Conservation (phyloP, 2,888 invertebrate species). For the Aromia moschata region DNA sequence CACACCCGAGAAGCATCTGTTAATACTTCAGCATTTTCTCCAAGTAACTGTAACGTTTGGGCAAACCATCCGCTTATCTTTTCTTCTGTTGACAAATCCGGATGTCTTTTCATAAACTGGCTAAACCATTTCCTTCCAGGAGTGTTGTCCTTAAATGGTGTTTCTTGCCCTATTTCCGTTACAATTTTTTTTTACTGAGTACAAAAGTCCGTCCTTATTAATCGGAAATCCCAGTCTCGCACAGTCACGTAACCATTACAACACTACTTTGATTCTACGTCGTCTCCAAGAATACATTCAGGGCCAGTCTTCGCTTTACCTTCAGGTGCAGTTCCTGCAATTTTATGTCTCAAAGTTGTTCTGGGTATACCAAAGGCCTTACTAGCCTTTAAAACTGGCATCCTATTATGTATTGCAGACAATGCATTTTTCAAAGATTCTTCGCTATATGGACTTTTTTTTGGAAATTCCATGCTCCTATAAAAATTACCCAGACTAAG, state of each 20-base stretch:
- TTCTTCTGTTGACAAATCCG: not conserved
- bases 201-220: not conserved
- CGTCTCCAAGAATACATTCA: not conserved
- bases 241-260: slow-evolving; percentile 19
- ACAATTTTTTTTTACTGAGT: not conserved
- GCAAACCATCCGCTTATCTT: not conserved
- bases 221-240: not conserved
- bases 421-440: not conserved
- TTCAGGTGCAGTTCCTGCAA: not conserved
- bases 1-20: not conserved
- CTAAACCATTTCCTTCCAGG: slow-evolving; percentile 1
- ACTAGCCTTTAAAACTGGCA: slow-evolving; percentile 11
- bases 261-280: slow-evolving; percentile 32
- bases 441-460: no score
- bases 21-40: not conserved
- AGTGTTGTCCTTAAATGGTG: not conserved
- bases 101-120: not conserved
- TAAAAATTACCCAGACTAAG: not conserved
- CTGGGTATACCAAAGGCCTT: slow-evolving; percentile 1
- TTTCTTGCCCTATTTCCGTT: not conserved
- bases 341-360: slow-evolving; percentile 6
- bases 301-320: not conserved
- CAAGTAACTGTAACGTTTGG: not conserved
- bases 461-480: no score
- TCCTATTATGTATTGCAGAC: slow-evolving; percentile 2